Percentiles rank a stretch among this genome's conserved stretches.
Conservation (phyloP, 2,888 invertebrate species). For the Lasioglossum oenotherae region DNA sequence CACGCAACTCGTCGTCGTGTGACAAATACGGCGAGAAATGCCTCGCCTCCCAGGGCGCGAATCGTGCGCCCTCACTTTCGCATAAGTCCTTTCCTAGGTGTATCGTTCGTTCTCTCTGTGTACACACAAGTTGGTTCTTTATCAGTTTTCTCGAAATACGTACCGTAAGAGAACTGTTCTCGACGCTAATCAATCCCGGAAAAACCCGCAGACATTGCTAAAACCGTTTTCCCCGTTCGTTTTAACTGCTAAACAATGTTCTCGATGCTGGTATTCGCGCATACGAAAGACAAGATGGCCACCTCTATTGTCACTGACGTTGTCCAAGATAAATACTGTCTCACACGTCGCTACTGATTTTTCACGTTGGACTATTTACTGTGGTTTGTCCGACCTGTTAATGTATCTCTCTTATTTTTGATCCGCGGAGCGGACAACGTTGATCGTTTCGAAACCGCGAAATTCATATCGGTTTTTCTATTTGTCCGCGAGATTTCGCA, state of each 20-base stretch:
- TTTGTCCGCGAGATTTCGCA: neutral
- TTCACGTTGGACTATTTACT: too few relatives aligned
- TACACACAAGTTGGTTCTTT: constrained; percentile 13
- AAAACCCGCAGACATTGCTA: constrained; percentile 62
- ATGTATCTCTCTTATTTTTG: constrained; percentile 39
- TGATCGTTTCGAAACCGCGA: constrained; percentile 41
- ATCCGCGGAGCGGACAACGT: constrained; percentile 52
- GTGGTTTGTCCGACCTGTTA: too few relatives aligned
- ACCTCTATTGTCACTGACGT: too few relatives aligned
- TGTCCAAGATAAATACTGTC: too few relatives aligned
- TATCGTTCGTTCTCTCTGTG: constrained; percentile 35
- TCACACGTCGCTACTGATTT: too few relatives aligned
- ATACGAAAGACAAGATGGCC: too few relatives aligned
- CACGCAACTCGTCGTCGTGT: constrained; percentile 55
- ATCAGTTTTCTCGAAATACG: constrained; percentile 39
- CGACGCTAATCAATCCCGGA: constrained; percentile 51
- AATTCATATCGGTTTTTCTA: constrained; percentile 37
- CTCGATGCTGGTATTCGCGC: too few relatives aligned
- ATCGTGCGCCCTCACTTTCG: constrained; percentile 74
- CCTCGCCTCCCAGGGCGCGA: constrained; percentile 74
- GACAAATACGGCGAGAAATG: constrained; percentile 73
- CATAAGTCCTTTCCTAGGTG: constrained; percentile 53
- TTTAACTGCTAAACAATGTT: too few relatives aligned
- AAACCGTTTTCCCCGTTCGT: constrained; percentile 30
- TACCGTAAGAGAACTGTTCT: constrained; percentile 49